phyloP scores from a whole-genome alignment of 2,113 vertebrate genomes.

The Butorides virescens region DNA sequence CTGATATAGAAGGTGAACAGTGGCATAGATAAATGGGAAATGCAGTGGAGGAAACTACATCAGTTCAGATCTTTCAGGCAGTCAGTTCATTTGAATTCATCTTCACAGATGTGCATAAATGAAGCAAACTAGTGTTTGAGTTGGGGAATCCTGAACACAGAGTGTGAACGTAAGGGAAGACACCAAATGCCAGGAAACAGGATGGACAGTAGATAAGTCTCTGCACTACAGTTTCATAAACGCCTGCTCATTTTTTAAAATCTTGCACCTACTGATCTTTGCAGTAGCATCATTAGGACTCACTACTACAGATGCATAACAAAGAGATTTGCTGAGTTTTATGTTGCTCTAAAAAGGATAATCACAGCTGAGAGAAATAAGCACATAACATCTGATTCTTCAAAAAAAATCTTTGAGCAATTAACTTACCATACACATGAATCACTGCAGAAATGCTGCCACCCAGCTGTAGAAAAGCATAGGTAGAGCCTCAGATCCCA shows the following conservation, averaged over 20 bases:
- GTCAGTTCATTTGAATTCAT: background rate
- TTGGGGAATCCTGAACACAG: background rate
- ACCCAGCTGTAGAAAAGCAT: conserved; percentile 21
- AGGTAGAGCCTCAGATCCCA: background rate
- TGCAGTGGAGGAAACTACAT: rapidly evolving
- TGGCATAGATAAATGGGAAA: background rate
- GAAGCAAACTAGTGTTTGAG: background rate
- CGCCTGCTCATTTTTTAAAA: background rate
- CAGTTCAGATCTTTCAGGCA: background rate
- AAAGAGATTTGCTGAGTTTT: background rate
- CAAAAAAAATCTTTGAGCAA: background rate
- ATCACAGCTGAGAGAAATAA: background rate
- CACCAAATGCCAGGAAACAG: background rate
- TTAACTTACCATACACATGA: background rate
- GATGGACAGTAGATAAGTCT: background rate
- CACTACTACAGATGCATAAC: background rate
- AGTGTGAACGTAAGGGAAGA: background rate
- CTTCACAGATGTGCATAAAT: background rate
- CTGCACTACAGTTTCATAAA: background rate
- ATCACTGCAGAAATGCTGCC: conserved; percentile 49
- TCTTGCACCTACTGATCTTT: background rate
- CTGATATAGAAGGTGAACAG: background rate
- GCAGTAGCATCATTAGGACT: background rate
- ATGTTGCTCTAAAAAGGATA: background rate
- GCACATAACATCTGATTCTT: background rate